Evolutionary conservation across 2,797 vertebrate genomes (phyloP), one percentile per base, ranked within the genome.

Genomic region (Chaetodon trifasciatus): DNA sequence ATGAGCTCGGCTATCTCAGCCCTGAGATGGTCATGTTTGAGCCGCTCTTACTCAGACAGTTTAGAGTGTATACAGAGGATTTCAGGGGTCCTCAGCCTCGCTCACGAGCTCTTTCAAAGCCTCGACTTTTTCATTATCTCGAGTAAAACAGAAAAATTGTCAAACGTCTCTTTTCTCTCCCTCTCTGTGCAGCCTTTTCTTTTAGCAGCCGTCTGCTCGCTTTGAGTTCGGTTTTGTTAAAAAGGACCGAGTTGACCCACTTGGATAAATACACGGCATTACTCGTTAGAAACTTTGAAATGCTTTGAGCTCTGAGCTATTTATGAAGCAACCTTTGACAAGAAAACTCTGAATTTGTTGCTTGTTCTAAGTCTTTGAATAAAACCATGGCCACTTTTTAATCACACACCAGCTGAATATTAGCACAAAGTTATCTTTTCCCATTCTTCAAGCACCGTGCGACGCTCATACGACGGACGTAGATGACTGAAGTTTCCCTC

Each of bases 1-100:
- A 15, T 11, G 44, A 37, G 40, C 19, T 7, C 39, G 2, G 42
- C 39, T 79, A 53, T 28, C 50, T 69, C 58, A 44, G 42, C 65
- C 7, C 63, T 35, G 23, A 39, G 24, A 37, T 44, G 42, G 47
- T 64, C 58, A 15, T 42, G 53, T 80, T 72, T 55, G 67, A 80
- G 61, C 21, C 35, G 46, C 46, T 75, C 40, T 46, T 37, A 52
- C 57, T 76, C 66, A 44, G 57, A 69, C 53, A 70, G 62, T 57
- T 76, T 40, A 24, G 40, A 17, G 15, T 58, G 50, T 52, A 66
- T 28, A 1, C 32, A 35, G 64, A 74, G 46, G 72, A 74, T 78
- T 76, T 80, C 8, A 56, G 16, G 39, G 37, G 44, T n/a, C 16
- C 46, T 50, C 68, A 42, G 10, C 4, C 42, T 73, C 56, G 32